Evolutionary conservation across 1,140 invertebrate genomes (phyloP).

Genomic region (Leucophenga varia): DNA sequence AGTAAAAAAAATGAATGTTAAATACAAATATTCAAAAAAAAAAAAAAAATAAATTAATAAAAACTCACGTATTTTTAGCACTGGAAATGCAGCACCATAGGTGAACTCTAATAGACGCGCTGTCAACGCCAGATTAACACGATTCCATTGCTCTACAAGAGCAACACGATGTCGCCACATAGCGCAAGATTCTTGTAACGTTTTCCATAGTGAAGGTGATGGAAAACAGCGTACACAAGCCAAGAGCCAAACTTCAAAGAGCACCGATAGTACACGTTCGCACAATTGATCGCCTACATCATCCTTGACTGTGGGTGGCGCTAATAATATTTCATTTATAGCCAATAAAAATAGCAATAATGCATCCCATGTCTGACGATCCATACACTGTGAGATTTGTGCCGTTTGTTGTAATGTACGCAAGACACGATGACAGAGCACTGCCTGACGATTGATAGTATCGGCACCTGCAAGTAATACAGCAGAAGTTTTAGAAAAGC

Average conservation of each 20-base stretch:
- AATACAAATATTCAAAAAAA: conserved; percentile 8
- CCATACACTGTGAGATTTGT: conserved; percentile 75
- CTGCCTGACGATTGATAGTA: conserved; percentile 89
- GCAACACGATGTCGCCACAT: conserved; percentile 91
- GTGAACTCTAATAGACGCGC: conserved; percentile 81
- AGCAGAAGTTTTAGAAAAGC: conserved; percentile 7
- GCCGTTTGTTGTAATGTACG: conserved; percentile 85
- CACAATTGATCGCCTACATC: conserved; percentile 94
- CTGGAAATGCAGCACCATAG: conserved; percentile 86
- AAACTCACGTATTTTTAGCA: conserved; percentile 76
- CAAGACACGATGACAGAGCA: conserved; percentile 92
- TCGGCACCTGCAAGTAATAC: conserved; percentile 72
- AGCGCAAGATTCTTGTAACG: conserved; percentile 86
- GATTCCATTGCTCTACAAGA: conserved; percentile 93
- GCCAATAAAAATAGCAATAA: conserved; percentile 87
- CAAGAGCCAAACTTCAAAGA: conserved; percentile 94
- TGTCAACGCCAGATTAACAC: conserved; percentile 87
- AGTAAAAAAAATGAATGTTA: conserved; percentile 11
- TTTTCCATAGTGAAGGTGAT: conserved; percentile 93
- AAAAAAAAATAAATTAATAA: background rate
- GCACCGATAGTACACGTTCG: conserved; percentile 87
- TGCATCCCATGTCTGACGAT: conserved; percentile 88
- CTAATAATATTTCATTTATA: conserved; percentile 88
- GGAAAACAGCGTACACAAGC: conserved; percentile 87
- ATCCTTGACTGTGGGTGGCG: conserved; percentile 89